A percentile compares a stretch with the other conserved stretches of the same genome.
Evolutionary conservation across 2,888 invertebrate genomes (phyloP).

Genomic region (Himalopsyche kuldschensis): DNA sequence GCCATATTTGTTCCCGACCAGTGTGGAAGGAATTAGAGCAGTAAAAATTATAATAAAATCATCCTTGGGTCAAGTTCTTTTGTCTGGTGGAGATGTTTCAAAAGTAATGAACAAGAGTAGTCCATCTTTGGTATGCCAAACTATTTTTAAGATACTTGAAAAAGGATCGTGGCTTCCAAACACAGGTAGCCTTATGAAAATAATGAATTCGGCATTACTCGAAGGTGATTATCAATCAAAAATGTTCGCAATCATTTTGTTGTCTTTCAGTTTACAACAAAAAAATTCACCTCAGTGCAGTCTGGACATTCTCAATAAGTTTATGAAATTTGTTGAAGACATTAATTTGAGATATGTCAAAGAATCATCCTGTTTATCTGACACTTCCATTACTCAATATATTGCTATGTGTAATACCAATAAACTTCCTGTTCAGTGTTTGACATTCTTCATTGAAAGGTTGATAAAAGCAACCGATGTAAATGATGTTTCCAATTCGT

Average conservation of each 20-base stretch:
- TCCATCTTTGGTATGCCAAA: constrained; percentile 43
- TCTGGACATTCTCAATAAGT: constrained; percentile 50
- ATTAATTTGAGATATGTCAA: constrained; percentile 48
- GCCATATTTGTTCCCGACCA: constrained; percentile 64
- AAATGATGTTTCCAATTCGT: constrained; percentile 48
- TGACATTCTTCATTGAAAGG: constrained; percentile 58
- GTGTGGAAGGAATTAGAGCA: constrained; percentile 34
- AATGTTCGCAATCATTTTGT: constrained; percentile 51
- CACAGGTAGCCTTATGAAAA: constrained; percentile 8
- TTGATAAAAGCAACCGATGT: constrained; percentile 50
- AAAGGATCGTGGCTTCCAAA: constrained; percentile 41
- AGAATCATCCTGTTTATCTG: constrained; percentile 46
- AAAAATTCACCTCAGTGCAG: constrained; percentile 46
- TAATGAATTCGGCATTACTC: constrained; percentile 45
- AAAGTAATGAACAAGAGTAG: constrained; percentile 40
- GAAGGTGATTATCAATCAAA: constrained; percentile 42
- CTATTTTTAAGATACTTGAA: constrained; percentile 49
- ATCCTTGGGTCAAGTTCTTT: constrained; percentile 51
- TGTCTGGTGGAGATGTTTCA: constrained; percentile 42
- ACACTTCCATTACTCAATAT: constrained; percentile 47
- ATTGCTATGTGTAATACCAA: constrained; percentile 50
- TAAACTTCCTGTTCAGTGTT: constrained; percentile 59
- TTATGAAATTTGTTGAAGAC: constrained; percentile 51
- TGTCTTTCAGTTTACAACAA: constrained; percentile 51
- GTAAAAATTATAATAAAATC: constrained; percentile 46